Base-by-base conservation (phyloP, 2,113 vertebrate species). In the Cochlearius cochlearius region DNA sequence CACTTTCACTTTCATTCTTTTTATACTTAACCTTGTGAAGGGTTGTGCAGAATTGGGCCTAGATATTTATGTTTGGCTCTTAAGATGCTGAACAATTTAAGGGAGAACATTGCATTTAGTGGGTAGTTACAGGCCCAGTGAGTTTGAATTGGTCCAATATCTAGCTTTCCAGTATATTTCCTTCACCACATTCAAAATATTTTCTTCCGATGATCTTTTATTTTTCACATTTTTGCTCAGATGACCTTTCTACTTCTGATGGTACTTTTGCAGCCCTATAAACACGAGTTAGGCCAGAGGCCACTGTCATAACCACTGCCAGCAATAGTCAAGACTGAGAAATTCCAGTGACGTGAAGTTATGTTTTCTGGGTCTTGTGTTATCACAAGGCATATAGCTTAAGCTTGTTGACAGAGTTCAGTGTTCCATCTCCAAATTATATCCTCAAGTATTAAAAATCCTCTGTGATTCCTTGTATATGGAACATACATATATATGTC, bases 401-500 rank as follows among this genome's bases (percentile, higher is more conserved):
- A 45, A 94, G 25, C 22, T 81, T 78, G 10, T 85, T 75, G 38
- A 72, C 32, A 67, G 32, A 62, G 11, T 34, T 78, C 38, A 50
- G 19, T 50, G 53, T 38, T 83, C 75, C 7, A 26, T 55, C 47
- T 58, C 34, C 52, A 83, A 47, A 56, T 47, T 38, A 60, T 43
- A 72, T 22, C 20, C 29, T 75, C 20, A 23, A 30, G 8, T 39
- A 6, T 43, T 78, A 85, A 88, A 84, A 69, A 36, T 47, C 17
- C 26, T 58, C 39, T 29, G 39, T 85, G 36, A 56, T 69, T 76
- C 26, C 6, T 67, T 30, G 8, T 43, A 6, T 23, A 29, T 30
- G 13, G 21, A 93, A 36, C 16, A 58, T 10, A 43, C 0, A 53
- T 8, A 0, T 5, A 2, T 41, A 75, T 17, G 11, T 21, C 19